A percentile compares a stretch with the other conserved stretches of the same genome.
phyloP scores from a whole-genome alignment of 2,888 invertebrate genomes.

The Melipona beecheii region DNA sequence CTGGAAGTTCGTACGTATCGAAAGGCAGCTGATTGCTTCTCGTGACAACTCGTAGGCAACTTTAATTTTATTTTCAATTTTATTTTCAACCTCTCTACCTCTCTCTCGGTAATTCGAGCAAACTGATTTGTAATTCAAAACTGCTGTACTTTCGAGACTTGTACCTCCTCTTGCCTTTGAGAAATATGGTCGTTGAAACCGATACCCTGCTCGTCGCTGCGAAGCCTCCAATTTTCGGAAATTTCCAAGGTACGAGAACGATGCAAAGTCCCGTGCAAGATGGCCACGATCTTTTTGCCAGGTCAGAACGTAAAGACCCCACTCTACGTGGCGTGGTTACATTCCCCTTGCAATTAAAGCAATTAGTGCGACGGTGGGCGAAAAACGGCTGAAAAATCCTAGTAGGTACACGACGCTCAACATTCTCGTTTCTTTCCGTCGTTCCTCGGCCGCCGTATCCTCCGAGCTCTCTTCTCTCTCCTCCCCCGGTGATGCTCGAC shows the following conservation, averaged over 20 bases:
- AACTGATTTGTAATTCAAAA: background rate
- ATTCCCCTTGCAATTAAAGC: conserved; percentile 66
- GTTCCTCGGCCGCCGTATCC: conserved; percentile 34
- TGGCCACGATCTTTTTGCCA: conserved; percentile 41
- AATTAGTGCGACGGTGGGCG: conserved; percentile 57
- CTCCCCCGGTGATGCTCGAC: conserved; percentile 27
- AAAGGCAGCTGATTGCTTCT: background rate
- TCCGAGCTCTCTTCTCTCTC: conserved; percentile 17
- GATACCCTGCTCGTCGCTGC: background rate
- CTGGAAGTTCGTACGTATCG: background rate
- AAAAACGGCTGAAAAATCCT: conserved; percentile 63
- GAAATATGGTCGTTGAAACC: background rate
- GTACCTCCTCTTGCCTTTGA: background rate
- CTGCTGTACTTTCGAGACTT: background rate
- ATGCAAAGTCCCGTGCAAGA: conserved; percentile 7
- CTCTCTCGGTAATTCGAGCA: too few relatives aligned
- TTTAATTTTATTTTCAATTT: background rate
- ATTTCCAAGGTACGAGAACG: background rate
- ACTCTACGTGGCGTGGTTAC: conserved; percentile 48
- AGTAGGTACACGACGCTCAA: conserved; percentile 56
- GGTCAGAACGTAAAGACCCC: conserved; percentile 46
- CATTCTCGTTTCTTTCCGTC: conserved; percentile 64
- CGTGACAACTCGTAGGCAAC: background rate
- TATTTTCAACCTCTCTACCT: too few relatives aligned
- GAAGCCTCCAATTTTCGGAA: conserved; percentile 28